Evolutionary conservation across 1,140 invertebrate species (phyloP).

Genomic region (Hypothenemus hampei): DNA sequence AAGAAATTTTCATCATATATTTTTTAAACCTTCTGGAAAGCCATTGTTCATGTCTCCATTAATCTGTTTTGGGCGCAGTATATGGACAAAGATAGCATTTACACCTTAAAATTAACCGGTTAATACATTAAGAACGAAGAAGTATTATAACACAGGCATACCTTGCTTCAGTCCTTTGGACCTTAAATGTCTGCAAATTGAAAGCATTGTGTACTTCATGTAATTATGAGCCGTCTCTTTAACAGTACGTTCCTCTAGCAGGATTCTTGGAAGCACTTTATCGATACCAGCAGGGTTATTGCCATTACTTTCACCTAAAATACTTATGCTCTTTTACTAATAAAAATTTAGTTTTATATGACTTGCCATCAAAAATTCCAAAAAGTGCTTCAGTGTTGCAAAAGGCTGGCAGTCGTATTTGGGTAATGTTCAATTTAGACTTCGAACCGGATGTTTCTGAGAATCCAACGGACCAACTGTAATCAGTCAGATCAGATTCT

Average conservation of each 20-base stretch:
- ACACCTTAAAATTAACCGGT: constrained; percentile 36
- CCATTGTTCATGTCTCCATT: constrained; percentile 46
- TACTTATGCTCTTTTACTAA: background rate
- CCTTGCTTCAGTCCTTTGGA: constrained; percentile 66
- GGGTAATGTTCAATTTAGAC: constrained; percentile 66
- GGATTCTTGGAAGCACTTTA: constrained; percentile 65
- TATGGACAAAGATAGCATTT: constrained; percentile 67
- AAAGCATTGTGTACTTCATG: constrained; percentile 75
- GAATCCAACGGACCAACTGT: constrained; percentile 75
- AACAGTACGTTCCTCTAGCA: constrained; percentile 72
- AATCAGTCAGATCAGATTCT: constrained; percentile 51
- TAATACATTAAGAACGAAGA: background rate
- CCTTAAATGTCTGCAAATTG: constrained; percentile 68
- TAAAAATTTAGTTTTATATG: too few relatives aligned
- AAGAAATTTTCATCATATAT: constrained; percentile 65
- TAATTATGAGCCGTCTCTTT: constrained; percentile 75
- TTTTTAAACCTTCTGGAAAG: constrained; percentile 43
- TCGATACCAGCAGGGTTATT: constrained; percentile 63
- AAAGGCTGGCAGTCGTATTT: constrained; percentile 70
- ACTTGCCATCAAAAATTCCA: constrained; percentile 71
- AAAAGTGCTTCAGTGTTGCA: constrained; percentile 74
- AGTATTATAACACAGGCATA: background rate
- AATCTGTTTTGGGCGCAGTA: constrained; percentile 53
- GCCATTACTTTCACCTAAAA: constrained; percentile 54
- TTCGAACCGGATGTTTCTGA: constrained; percentile 74